Conservation (phyloP, 2,113 vertebrate species). For the Tylochromis polylepis region DNA sequence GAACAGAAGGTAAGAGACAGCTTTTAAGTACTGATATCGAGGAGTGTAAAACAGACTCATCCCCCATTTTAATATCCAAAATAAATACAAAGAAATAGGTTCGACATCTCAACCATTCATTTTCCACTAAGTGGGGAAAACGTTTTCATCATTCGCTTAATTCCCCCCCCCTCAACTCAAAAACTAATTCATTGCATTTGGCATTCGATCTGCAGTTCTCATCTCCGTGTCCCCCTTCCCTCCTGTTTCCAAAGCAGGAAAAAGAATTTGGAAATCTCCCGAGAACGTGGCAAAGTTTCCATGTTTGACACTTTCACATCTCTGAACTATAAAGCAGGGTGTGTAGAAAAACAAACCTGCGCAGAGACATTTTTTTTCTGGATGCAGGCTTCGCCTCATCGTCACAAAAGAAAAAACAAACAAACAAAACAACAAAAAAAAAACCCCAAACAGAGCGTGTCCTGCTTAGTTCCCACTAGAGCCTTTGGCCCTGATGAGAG, state of each 20-base stretch:
- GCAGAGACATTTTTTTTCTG: constrained; percentile 27
- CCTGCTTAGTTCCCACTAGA: constrained; percentile 52
- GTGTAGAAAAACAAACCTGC: constrained; percentile 35
- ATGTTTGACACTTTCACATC: constrained; percentile 25
- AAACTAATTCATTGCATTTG: constrained; percentile 55
- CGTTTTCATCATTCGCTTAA: constrained; percentile 18
- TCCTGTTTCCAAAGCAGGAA: constrained; percentile 41
- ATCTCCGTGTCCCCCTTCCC: constrained; percentile 12
- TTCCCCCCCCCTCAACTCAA: constrained; percentile 49
- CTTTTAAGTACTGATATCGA: constrained; percentile 58
- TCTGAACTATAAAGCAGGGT: constrained; percentile 38
- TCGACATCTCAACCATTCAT: constrained; percentile 47
- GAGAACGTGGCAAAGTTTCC: constrained; percentile 24
- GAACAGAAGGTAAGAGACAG: constrained; percentile 41
- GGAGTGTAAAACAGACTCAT: constrained; percentile 66
- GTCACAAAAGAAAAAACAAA: neutral
- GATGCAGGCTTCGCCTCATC: constrained; percentile 42
- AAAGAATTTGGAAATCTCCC: constrained; percentile 34
- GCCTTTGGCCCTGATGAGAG: constrained; percentile 51
- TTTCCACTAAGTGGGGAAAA: constrained; percentile 49
- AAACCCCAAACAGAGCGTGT: constrained; percentile 35
- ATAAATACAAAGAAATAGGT: constrained; percentile 63
- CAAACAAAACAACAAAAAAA: neutral
- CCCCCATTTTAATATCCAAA: constrained; percentile 55
- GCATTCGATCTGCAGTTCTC: constrained; percentile 33